These are phyloP conservation scores for Metalampra italica DNA, from an alignment of 2,888 invertebrate species.

Conservation along the genomic window DNA sequence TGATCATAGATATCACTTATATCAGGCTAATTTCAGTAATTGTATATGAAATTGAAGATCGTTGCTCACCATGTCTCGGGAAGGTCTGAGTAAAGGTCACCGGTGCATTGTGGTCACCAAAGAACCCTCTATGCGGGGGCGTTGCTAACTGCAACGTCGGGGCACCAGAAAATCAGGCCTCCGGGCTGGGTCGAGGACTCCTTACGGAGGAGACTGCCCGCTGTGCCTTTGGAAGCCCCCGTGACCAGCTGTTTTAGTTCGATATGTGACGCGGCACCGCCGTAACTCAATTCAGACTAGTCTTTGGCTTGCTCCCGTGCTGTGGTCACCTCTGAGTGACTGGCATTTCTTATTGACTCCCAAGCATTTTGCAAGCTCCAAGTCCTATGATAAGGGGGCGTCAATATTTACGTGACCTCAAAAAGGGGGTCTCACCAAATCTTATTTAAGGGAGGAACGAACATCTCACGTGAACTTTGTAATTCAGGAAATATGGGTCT, in stretches of 20 bases:
- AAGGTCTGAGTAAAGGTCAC: slow-evolving; percentile 87
- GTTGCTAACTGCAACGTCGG: slow-evolving; percentile 75
- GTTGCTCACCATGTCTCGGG: slow-evolving; percentile 80
- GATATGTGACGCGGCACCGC: slow-evolving; percentile 80
- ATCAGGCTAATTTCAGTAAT: too few species aligned
- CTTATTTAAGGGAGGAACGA: too few species aligned
- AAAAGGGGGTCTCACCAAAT: too few species aligned
- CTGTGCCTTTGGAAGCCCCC: slow-evolving; percentile 79
- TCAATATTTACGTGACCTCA: too few species aligned
- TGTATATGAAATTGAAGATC: slow-evolving; percentile 8
- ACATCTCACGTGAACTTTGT: too few species aligned
- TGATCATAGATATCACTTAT: too few species aligned
- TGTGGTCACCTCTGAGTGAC: slow-evolving; percentile 48
- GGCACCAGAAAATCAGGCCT: slow-evolving; percentile 82
- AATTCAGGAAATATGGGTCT: too few species aligned
- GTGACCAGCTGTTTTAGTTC: slow-evolving; percentile 83
- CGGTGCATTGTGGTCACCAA: slow-evolving; percentile 16
- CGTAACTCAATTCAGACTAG: slow-evolving; percentile 91
- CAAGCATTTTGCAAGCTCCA: too few species aligned
- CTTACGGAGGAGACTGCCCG: slow-evolving; percentile 61
- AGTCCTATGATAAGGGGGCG: too few species aligned
- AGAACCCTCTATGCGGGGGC: slow-evolving; percentile 81
- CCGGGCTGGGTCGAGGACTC: slow-evolving; percentile 70
- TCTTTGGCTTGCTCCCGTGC: slow-evolving; percentile 79
- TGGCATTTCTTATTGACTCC: background rate